These are phyloP conservation scores for Bombus impatiens DNA, from an alignment of 1,140 invertebrate genomes.

Conservation along the genomic window DNA sequence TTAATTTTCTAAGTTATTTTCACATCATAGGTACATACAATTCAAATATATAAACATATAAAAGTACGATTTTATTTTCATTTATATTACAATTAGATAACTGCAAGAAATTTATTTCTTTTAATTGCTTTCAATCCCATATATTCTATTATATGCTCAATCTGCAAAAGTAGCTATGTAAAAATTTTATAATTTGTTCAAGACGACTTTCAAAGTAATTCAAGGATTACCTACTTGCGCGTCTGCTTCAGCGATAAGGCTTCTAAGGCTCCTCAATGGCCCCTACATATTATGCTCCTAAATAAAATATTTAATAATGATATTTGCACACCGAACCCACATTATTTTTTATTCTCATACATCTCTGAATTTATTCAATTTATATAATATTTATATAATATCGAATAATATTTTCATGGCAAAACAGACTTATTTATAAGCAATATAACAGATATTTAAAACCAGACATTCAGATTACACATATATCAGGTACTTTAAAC, in stretches of 20 bases:
- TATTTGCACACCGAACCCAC: neutral
- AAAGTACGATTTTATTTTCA: neutral
- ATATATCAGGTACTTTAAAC: neutral
- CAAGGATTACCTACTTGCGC: neutral
- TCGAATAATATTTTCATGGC: too few species aligned
- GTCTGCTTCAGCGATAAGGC: too few species aligned
- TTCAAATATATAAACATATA: neutral
- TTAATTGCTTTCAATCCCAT: too few species aligned
- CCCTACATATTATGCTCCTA: too few species aligned
- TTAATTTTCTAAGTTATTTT: neutral
- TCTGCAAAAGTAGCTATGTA: too few species aligned
- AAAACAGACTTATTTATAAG: too few species aligned
- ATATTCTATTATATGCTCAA: neutral
- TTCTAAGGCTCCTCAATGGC: neutral
- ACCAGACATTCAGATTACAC: neutral
- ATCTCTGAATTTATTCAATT: neutral
- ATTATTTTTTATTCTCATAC: neutral
- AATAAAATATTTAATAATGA: neutral
- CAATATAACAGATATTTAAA: neutral
- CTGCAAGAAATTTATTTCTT: neutral
- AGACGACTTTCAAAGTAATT: neutral
- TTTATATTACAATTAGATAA: neutral
- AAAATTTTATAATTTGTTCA: neutral
- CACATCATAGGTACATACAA: too few species aligned
- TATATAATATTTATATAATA: too few species aligned